Percentiles rank a stretch among this genome's conserved stretches.
Conservation (phyloP, 1,140 invertebrate species). For the Capitella teleta region DNA sequence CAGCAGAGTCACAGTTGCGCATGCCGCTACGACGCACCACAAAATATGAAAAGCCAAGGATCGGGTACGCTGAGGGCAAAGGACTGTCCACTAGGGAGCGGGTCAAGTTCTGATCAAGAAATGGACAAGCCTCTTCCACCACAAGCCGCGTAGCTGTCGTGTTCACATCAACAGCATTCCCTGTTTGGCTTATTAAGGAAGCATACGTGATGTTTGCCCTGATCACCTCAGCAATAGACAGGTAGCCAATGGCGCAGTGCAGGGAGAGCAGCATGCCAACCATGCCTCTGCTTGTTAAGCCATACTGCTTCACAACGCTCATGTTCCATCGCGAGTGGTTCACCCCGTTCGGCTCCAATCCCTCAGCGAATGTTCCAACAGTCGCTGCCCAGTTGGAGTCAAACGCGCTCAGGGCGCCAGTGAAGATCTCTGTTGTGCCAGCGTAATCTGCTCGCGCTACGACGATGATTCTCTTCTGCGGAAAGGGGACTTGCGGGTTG, state of each 20-base stretch:
- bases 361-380: constrained; percentile 3
- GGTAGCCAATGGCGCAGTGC: not conserved
- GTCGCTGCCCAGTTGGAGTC: constrained; percentile 16
- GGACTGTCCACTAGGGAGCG: not conserved
- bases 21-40: not conserved
- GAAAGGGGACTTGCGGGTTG: constrained; percentile 16
- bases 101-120: not conserved
- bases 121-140: not conserved
- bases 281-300: not conserved
- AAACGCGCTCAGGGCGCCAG: constrained; percentile 16
- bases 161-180: not conserved
- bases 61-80: not conserved
- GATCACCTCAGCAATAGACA: not conserved
- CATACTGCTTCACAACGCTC: not conserved
- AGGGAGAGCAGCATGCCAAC: not conserved
- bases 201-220: not conserved
- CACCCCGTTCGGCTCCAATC: not conserved
- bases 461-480: constrained; percentile 15
- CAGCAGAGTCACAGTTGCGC: not conserved
- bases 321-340: not conserved
- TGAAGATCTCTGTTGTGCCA: constrained; percentile 24
- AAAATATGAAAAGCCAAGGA: not conserved
- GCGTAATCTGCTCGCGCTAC: constrained; percentile 21
- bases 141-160: not conserved
- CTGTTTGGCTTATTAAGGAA: not conserved